A percentile compares a stretch with the other conserved stretches of the same genome.
Evolutionary conservation across 1,140 invertebrate genomes (phyloP).

Genomic region (Sarcophaga bullata): DNA sequence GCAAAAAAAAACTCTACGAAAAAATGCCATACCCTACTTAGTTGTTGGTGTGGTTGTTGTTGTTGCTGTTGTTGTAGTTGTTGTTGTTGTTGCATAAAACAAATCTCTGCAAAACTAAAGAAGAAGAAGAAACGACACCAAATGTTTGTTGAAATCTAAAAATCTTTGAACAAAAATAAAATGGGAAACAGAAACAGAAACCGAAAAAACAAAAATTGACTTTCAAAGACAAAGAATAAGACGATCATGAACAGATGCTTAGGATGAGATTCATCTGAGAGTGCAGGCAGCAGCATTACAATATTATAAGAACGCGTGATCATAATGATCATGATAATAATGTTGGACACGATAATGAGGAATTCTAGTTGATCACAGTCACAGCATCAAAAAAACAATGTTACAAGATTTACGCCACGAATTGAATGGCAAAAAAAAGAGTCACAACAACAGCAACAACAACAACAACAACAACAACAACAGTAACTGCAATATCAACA

Average conservation of each 20-base stretch:
- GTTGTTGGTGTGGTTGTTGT: neutral
- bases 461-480: neutral
- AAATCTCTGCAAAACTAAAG: slow-evolving; percentile 3
- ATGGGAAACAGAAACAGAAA: too few species aligned
- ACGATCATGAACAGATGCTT: slow-evolving; percentile 15
- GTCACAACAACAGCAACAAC: neutral
- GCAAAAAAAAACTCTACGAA: neutral
- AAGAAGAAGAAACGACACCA: neutral
- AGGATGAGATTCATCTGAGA: neutral
- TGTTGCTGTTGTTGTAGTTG: neutral
- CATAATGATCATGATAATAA: slow-evolving; percentile 7
- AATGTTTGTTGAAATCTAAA: slow-evolving; percentile 2
- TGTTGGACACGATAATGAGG: slow-evolving; percentile 4
- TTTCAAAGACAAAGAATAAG: neutral
- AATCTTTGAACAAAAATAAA: neutral
- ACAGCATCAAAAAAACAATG: slow-evolving; percentile 20
- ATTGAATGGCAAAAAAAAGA: slow-evolving; percentile 22
- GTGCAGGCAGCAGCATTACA: neutral
- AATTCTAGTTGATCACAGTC: slow-evolving; percentile 15
- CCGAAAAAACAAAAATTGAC: neutral
- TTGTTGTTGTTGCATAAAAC: neutral
- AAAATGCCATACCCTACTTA: neutral
- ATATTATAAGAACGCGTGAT: neutral
- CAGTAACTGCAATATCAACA: neutral
- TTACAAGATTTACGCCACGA: slow-evolving; percentile 39